Evolutionary conservation across 2,888 invertebrate species (phyloP), one percentile per base, ranked within the genome.

Genomic region (Lycophotia porphyrea): DNA sequence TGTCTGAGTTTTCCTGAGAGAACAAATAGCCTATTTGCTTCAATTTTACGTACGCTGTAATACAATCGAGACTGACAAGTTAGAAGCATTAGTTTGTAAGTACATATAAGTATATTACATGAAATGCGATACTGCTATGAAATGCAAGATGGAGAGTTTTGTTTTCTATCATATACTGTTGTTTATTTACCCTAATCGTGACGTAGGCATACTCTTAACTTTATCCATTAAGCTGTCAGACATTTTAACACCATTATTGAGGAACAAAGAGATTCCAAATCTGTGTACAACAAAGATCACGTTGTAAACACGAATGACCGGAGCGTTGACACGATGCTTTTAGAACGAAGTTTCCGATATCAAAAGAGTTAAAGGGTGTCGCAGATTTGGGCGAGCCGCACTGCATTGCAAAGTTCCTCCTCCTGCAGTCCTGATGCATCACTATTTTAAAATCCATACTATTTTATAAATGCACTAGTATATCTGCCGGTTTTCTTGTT

Each of bases 201-300:
- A 80, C 74, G 64, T 55, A 80, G 24, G 31, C 24, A 49, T 55
- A 55, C 77, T 80, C 55, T 64, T 73, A 47, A 34, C 55, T 64
- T 73, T 55, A 34, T 73, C 80, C 80, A 80, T 80, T 77, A 73
- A 58, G 47, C 64, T 80, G 74, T 65, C 77, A 80, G 42, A 74
- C 34, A 55, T 72, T 42, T 80, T 42, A 49, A 58, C 74, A 58
- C 55, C 64, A 80, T 74, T 55, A 58, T 47, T 49, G 42, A 34
- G 64, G n/a, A 78, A 80, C 81, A 74, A 77, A 80, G 49, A 49
- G 34, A 74, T 65, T 31, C 15, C 8, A n/a, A 65, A 68, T 75
- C 55, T 73, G 55, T 64, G 24, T 58, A 80, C 31, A 55, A 64
- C 77, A 64, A 74, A 55, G 24, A 42, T 73, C 55, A 42, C n/a